Conservation (phyloP, 2,797 vertebrate genomes). For the Trachops cirrhosus region DNA sequence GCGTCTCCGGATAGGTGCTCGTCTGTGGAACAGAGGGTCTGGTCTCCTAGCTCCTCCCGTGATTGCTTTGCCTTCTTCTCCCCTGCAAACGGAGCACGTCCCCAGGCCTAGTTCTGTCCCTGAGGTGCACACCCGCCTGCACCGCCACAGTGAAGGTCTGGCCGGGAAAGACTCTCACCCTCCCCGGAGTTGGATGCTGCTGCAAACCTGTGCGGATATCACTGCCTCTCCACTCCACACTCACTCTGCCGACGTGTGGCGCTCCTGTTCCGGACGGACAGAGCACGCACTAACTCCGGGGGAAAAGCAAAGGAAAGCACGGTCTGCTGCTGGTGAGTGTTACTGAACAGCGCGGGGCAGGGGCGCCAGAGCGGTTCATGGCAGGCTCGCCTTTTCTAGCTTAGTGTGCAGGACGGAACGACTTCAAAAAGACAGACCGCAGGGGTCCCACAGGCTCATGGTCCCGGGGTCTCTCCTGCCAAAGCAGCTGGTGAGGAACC, state of each 20-base stretch:
- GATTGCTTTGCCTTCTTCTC: neutral
- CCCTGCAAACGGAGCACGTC: neutral
- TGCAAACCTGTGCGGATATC: neutral
- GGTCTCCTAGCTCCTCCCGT: neutral
- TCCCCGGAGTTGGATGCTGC: neutral
- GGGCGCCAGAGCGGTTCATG: neutral
- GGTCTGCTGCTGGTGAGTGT: neutral
- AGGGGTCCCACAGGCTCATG: neutral
- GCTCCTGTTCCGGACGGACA: neutral
- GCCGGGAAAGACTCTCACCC: neutral
- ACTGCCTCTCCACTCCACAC: neutral
- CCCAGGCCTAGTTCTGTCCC: neutral
- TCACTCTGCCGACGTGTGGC: neutral
- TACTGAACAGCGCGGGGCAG: neutral
- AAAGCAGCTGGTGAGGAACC: neutral
- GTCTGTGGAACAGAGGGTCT: neutral
- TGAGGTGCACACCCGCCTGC: neutral
- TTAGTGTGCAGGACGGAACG: neutral
- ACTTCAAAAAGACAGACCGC: neutral
- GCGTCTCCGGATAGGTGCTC: neutral
- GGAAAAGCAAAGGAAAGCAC: neutral
- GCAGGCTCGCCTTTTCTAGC: neutral
- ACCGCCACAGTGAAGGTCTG: neutral
- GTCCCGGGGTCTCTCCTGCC: neutral
- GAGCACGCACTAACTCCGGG: fast-evolving